Evolutionary conservation across 2,888 invertebrate genomes (phyloP), one percentile per base, ranked within the genome.

Genomic region (Melangyna quadrimaculata): DNA sequence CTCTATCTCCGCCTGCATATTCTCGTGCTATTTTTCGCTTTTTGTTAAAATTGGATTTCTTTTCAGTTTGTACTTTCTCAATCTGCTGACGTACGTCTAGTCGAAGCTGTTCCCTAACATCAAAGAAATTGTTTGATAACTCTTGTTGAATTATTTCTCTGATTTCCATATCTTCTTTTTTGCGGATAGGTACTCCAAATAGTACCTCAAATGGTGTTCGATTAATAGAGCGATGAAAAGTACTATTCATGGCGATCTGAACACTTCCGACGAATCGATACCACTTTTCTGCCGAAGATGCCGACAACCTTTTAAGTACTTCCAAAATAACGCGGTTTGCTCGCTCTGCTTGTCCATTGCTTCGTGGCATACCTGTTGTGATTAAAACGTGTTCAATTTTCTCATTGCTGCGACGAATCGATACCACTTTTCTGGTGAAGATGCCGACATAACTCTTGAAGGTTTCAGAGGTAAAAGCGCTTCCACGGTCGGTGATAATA

Each of bases 401-500:
- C 12, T 67, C 65, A 3, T 57, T 67, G 32, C 32, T 67, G 63
- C 88, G 79, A n/a, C n/a, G n/a, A n/a, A n/a, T n/a, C n/a, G n/a
- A n/a, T n/a, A n/a, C n/a, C n/a, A n/a, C n/a, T n/a, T n/a, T n/a
- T n/a, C n/a, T n/a, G n/a, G n/a, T n/a, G n/a, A n/a, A n/a, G n/a
- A n/a, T n/a, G n/a, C n/a, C n/a, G n/a, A n/a, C n/a, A 77, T 78
- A 57, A 19, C 73, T 43, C 10, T 24, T 29, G 55, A 67, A 65
- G 29, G 35, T 10, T 89, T 90, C 14, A 4, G 90, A 88, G 0
- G 89, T 90, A 74, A 91, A 91, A 8, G 91, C 90, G 7, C 89
- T 87, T 12, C 90, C 90, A 78, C 87, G 86, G 69, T 91, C 90
- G 0, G 90, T 88, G 5, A 91, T 88, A n/a, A n/a, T n/a, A n/a